Percentiles rank a stretch among this genome's conserved stretches.
Evolutionary conservation across 2,797 vertebrate genomes (phyloP).

Genomic region (Parambassis ranga): DNA sequence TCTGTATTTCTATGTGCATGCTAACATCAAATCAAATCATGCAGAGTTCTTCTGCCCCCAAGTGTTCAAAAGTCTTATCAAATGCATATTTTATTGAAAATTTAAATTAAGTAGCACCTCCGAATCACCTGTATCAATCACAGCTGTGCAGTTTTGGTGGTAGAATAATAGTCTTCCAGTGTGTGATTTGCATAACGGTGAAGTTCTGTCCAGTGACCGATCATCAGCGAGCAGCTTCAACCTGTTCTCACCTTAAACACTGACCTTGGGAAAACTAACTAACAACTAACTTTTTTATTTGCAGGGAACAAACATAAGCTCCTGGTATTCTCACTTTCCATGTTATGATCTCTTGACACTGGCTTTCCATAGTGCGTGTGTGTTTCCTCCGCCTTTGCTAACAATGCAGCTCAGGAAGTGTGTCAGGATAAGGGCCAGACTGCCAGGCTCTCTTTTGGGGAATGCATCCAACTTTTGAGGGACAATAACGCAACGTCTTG

Average conservation of each 20-base stretch:
- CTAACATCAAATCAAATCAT: too few species aligned
- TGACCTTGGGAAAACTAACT: constrained; percentile 31
- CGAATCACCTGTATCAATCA: too few species aligned
- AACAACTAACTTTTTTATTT: constrained; percentile 22
- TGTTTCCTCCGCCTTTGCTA: constrained; percentile 72
- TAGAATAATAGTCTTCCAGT: too few species aligned
- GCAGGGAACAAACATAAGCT: constrained; percentile 55
- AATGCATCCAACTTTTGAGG: constrained; percentile 51
- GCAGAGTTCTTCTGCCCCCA: too few species aligned
- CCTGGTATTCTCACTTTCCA: constrained; percentile 62
- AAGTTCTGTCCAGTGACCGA: not conserved
- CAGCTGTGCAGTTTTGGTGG: too few species aligned
- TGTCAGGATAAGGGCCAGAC: constrained; percentile 81
- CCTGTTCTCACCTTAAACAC: constrained; percentile 37
- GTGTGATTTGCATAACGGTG: too few species aligned
- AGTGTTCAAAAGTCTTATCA: too few species aligned
- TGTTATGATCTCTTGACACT: constrained; percentile 60
- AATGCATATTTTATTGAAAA: too few species aligned
- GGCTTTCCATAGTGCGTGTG: constrained; percentile 52
- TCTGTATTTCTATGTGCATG: too few species aligned
- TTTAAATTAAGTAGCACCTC: too few species aligned
- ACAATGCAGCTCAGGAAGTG: constrained; percentile 84
- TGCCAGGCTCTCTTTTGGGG: constrained; percentile 59
- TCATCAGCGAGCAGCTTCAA: not conserved
- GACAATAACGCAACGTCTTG: constrained; percentile 38